Conservation (phyloP, 2,113 vertebrate species). For the Mustela lutreola region DNA sequence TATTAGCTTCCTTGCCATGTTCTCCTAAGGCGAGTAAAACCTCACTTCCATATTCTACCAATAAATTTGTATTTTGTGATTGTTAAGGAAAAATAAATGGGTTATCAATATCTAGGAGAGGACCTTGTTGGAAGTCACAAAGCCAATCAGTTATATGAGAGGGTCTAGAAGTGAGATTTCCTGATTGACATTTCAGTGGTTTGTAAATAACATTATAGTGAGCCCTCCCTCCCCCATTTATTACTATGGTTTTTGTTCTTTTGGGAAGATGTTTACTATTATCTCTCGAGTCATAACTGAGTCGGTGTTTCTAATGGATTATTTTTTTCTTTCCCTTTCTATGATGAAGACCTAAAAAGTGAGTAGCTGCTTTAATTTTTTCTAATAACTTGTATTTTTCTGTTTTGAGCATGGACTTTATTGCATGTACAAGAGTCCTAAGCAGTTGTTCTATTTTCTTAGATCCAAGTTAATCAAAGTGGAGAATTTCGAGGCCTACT, state of each 20-base stretch:
- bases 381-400: background rate
- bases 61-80: background rate
- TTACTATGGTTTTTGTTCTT: background rate
- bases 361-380: conserved; percentile 78
- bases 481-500: conserved; percentile 94
- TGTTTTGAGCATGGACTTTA: background rate
- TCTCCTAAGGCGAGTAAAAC: background rate
- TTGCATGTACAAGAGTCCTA: background rate
- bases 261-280: background rate
- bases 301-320: conserved; percentile 70
- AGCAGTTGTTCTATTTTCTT: conserved; percentile 36
- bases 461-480: conserved; percentile 91
- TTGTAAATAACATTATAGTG: background rate
- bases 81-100: background rate
- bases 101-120: background rate
- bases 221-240: fast-evolving
- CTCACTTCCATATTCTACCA: background rate
- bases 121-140: background rate
- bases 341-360: conserved; percentile 89
- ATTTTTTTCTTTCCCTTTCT: conserved; percentile 63
- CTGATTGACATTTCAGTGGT: background rate
- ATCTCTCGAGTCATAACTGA: background rate
- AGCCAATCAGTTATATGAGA: background rate
- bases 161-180: background rate
- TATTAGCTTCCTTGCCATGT: background rate